These are phyloP conservation scores for Hoplostethus mediterraneus DNA, from an alignment of 2,797 vertebrate species.

Conservation along the genomic window DNA sequence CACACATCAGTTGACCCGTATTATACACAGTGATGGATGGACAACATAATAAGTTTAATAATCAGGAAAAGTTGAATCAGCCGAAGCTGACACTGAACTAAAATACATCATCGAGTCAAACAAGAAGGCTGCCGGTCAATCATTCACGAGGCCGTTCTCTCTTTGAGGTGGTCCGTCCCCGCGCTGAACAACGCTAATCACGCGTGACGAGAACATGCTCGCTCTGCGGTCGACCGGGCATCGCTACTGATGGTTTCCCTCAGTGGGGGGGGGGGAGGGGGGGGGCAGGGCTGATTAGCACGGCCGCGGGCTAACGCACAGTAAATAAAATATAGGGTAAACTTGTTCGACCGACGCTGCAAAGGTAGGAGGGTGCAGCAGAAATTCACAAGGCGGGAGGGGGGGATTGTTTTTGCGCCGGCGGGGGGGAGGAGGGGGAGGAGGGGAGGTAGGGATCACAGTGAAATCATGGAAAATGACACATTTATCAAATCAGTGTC, in stretches of 20 bases:
- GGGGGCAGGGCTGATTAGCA: slow-evolving; percentile 68
- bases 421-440: not conserved
- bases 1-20: not conserved
- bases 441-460: slow-evolving; percentile 20
- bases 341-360: slow-evolving; percentile 54
- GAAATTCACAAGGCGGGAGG: slow-evolving; percentile 30
- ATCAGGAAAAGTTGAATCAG: slow-evolving; percentile 29
- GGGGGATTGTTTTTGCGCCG: not conserved
- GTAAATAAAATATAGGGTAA: slow-evolving; percentile 73
- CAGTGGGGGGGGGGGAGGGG: slow-evolving; percentile 31
- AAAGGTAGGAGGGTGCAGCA: slow-evolving; percentile 50
- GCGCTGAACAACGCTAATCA: slow-evolving; percentile 81
- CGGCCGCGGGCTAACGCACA: slow-evolving; percentile 64
- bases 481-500: not conserved
- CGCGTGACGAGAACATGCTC: slow-evolving; percentile 83
- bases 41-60: not conserved
- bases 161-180: slow-evolving; percentile 82
- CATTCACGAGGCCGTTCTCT: slow-evolving; percentile 75
- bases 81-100: slow-evolving; percentile 10
- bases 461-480: slow-evolving; percentile 25
- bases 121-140: slow-evolving; percentile 64
- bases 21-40: too few relatives aligned
- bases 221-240: slow-evolving; percentile 69
- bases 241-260: slow-evolving; percentile 68
- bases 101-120: too few relatives aligned